Percentiles rank a stretch among this genome's conserved stretches.
phyloP scores from a whole-genome alignment of 1,140 invertebrate species.

The Drosophila tropicalis region DNA sequence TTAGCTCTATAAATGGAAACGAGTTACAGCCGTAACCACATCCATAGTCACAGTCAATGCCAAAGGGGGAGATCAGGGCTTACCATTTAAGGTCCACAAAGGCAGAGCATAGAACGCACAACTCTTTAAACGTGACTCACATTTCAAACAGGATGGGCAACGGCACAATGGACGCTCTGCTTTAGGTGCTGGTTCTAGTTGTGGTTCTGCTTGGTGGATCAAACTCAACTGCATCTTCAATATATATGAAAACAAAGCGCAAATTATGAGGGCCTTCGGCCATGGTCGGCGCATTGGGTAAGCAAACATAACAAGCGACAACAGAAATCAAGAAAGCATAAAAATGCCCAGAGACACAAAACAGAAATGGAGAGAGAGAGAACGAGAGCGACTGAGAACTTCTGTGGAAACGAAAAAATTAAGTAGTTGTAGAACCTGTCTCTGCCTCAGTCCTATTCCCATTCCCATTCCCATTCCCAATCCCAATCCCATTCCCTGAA shows the following conservation, averaged over 20 bases:
- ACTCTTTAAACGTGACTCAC: conserved; percentile 76
- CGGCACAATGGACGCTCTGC: conserved; percentile 24
- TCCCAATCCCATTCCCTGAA: no score
- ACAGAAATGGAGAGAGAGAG: conserved; percentile 3
- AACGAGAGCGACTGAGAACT: background rate
- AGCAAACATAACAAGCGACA: conserved; percentile 20
- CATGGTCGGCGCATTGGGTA: conserved; percentile 5
- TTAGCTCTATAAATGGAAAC: conserved; percentile 73
- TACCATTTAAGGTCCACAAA: conserved; percentile 62
- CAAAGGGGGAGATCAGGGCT: conserved; percentile 29
- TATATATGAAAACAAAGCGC: conserved; percentile 65
- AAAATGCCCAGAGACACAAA: conserved; percentile 47
- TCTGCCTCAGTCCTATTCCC: conserved; percentile 8
- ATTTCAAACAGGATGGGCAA: conserved; percentile 50
- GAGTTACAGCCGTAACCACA: conserved; percentile 27
- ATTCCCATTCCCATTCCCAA: no score
- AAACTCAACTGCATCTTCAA: conserved; percentile 56
- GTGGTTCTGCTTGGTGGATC: conserved; percentile 41
- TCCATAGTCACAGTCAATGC: conserved; percentile 9
- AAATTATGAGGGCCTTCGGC: conserved; percentile 68
- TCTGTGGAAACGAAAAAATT: conserved; percentile 59
- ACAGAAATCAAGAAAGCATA: conserved; percentile 65
- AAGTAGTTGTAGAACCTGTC: conserved; percentile 76
- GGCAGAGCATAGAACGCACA: conserved; percentile 38
- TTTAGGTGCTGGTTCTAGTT: background rate